A percentile compares a stretch with the other conserved stretches of the same genome.
These are phyloP conservation scores for Crocallis elinguaria DNA, from an alignment of 2,888 invertebrate genomes.

Conservation along the genomic window DNA sequence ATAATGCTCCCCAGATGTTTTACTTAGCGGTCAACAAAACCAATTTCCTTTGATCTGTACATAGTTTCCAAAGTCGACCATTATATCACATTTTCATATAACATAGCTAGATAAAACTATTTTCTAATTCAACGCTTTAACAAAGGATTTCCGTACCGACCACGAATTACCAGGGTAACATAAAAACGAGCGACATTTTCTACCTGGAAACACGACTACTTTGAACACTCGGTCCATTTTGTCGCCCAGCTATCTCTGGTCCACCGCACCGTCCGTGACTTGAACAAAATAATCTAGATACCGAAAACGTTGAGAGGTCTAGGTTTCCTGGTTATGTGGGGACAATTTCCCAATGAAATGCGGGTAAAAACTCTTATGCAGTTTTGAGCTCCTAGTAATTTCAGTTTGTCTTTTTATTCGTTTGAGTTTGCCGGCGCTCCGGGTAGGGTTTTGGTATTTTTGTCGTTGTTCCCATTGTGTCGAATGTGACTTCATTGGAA, in stretches of 20 bases:
- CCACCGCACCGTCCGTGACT: not conserved
- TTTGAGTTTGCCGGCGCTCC: not conserved
- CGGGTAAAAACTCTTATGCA: conserved; percentile 27
- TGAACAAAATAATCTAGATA: not conserved
- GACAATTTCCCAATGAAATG: conserved; percentile 26
- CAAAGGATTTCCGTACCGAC: conserved; percentile 10
- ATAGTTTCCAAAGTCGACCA: too few species aligned
- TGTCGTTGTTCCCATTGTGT: not conserved
- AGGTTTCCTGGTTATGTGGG: conserved; percentile 7
- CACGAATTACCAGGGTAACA: conserved; percentile 16
- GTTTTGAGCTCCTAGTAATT: conserved; percentile 32
- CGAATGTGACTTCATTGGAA: not conserved
- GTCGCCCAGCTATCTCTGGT: not conserved
- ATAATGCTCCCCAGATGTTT: too few species aligned
- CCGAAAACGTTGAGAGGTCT: not conserved
- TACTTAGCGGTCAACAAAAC: too few species aligned
- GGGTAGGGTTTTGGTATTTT: not conserved
- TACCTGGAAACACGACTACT: conserved; percentile 20
- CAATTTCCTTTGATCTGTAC: too few species aligned
- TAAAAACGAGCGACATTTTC: conserved; percentile 21
- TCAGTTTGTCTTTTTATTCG: conserved; percentile 26
- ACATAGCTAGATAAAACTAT: too few species aligned
- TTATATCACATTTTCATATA: too few species aligned
- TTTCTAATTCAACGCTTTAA: not conserved
- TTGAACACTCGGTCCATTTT: conserved; percentile 14